These are phyloP conservation scores for Apamea crenata DNA, from an alignment of 2,888 invertebrate genomes.

Conservation along the genomic window DNA sequence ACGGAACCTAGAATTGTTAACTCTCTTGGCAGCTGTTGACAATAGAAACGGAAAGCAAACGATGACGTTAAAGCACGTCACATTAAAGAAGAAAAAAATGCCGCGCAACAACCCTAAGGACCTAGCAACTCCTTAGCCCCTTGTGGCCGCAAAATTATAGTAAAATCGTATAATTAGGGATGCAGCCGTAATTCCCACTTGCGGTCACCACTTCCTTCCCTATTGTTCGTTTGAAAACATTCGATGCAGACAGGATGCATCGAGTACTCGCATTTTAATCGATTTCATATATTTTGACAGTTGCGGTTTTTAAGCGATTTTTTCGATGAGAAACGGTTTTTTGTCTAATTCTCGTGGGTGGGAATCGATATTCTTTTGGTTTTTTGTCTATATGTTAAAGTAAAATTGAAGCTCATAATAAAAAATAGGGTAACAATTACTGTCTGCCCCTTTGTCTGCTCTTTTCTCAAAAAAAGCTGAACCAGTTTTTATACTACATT, in stretches of 20 bases:
- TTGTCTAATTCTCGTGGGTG: constrained; percentile 68
- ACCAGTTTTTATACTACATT: not conserved
- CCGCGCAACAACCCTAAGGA: constrained; percentile 52
- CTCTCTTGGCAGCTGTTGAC: constrained; percentile 15
- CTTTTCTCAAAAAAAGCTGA: constrained; percentile 2
- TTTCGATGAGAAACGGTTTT: constrained; percentile 74
- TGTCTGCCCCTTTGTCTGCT: not conserved
- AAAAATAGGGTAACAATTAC: constrained; percentile 28
- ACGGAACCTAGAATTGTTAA: not conserved
- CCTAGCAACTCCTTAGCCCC: constrained; percentile 69
- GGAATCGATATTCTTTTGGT: constrained; percentile 49
- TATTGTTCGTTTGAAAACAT: constrained; percentile 81
- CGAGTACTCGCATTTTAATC: constrained; percentile 81
- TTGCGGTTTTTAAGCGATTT: constrained; percentile 83
- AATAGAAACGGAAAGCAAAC: constrained; percentile 12
- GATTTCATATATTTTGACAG: constrained; percentile 88
- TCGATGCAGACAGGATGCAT: constrained; percentile 77
- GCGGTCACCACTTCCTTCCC: constrained; percentile 88
- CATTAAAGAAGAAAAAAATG: constrained; percentile 2
- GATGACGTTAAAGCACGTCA: constrained; percentile 2
- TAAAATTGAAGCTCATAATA: constrained; percentile 2
- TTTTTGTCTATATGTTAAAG: constrained; percentile 43
- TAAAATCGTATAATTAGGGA: constrained; percentile 88
- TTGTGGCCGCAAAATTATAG: constrained; percentile 86
- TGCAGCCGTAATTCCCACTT: constrained; percentile 84